Base-by-base conservation (phyloP, 2,797 vertebrate genomes). In the Rhinogobio ventralis region DNA sequence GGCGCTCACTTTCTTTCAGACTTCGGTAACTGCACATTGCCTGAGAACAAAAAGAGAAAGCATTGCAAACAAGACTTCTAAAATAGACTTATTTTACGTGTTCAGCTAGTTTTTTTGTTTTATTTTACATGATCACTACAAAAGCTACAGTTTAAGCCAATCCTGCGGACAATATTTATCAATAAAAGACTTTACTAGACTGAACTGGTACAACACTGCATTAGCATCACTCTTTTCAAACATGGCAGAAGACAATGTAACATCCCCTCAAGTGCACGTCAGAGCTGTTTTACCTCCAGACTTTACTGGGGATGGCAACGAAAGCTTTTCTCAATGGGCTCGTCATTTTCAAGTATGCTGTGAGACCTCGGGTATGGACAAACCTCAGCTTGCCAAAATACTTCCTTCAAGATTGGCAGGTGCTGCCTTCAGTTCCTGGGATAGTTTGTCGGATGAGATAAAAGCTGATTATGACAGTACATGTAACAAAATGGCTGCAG, bases 321-420 rank as follows among this genome's bases (percentile, higher is more conserved):
- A 80, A 49, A 80, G 67, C 5, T 85, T 80, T 23, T 64, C 42
- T 62, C 53, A 28, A 13, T 80, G 51, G 42, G 57, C 55, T 66
- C 4, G 45, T 7, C 55, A 2, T 9, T 80, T 66, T 36, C 84
- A 80, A 51, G 42, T 62, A 14, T 73, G 55, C 77, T 80, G 45
- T 8, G n/a, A 53, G 14, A 76, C 23, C 30, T 75, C 33, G 8
- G 77, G 71, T 81, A 67, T 75, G 84, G 84, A 81, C 39, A 85
- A 67, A 85, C n/a, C 76, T 28, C 60, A 85, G 68, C 60, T 81
- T 28, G 69, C 69, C 30, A 67, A 66, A 49, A 46, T 66, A 2
- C 84, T 85, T 64, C 77, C 57, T 4, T 81, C 84, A 42, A 71
- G 39, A 79, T 73, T 85, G 46, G 60, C 55, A 30, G 57, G 84